Evolutionary conservation across 2,888 invertebrate species (phyloP).

Genomic region (Leucoptera coffeella): DNA sequence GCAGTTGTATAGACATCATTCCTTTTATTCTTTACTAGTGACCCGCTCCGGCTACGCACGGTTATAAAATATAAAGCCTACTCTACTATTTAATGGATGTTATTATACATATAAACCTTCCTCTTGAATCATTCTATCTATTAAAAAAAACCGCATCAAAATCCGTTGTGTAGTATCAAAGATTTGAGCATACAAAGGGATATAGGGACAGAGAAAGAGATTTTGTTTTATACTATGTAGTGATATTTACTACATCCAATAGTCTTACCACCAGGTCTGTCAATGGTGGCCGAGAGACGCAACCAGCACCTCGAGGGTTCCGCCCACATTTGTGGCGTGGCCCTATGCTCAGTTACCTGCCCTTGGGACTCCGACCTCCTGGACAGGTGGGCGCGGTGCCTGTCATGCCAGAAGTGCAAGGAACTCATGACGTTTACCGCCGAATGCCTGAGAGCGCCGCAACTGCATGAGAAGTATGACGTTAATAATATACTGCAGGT

Average conservation of each 20-base stretch:
- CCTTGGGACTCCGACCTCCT: conserved; percentile 33
- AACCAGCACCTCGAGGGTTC: conserved; percentile 13
- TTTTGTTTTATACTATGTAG: neutral
- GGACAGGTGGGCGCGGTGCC: conserved; percentile 31
- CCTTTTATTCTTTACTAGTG: no score
- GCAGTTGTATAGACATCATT: neutral
- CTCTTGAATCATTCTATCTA: no score
- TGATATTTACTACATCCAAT: neutral
- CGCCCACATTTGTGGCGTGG: conserved; percentile 24
- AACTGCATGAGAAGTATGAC: conserved; percentile 27
- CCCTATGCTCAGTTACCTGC: conserved; percentile 20
- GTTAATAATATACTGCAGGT: conserved; percentile 37
- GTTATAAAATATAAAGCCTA: no score
- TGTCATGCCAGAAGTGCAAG: conserved; percentile 18
- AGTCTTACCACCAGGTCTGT: conserved; percentile 19
- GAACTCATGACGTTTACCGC: conserved; percentile 28
- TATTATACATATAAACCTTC: no score
- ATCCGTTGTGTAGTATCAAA: no score
- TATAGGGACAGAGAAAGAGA: no score
- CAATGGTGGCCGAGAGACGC: conserved; percentile 33
- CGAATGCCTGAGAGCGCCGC: conserved; percentile 31
- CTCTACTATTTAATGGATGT: no score
- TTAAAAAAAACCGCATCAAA: no score
- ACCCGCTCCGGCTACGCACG: no score
- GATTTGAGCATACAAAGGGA: no score